phyloP scores from a whole-genome alignment of 2,113 vertebrate species.

The Cisticola juncidis region DNA sequence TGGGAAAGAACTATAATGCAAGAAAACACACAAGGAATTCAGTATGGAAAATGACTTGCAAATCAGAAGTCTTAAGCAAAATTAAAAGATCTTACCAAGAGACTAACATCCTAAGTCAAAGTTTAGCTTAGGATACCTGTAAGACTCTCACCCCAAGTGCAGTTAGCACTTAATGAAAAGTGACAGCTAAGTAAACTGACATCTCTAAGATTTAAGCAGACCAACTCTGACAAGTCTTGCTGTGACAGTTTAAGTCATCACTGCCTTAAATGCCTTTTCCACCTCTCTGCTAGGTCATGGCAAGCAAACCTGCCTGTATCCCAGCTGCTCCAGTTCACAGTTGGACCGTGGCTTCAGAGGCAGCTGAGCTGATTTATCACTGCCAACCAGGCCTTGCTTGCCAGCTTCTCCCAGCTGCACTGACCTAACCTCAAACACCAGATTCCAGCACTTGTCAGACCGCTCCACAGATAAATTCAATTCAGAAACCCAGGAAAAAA shows the following conservation, averaged over 20 bases:
- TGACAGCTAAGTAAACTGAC: not conserved
- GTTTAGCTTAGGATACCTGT: not conserved
- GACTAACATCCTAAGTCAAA: not conserved
- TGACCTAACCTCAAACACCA: not conserved
- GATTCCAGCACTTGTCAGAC: not conserved
- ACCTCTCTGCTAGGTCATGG: not conserved
- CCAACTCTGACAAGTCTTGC: not conserved
- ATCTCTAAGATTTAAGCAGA: not conserved
- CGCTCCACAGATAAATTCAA: not conserved
- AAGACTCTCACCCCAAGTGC: not conserved
- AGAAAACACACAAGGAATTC: not conserved
- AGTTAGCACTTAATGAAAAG: not conserved
- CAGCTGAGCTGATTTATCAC: not conserved
- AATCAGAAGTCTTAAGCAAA: not conserved
- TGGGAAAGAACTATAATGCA: not conserved
- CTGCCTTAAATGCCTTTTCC: not conserved
- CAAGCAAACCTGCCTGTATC: not conserved
- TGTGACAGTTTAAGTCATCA: not conserved
- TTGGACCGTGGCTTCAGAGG: not conserved
- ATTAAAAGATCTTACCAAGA: not conserved
- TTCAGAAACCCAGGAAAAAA: not conserved
- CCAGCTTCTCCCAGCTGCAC: not conserved
- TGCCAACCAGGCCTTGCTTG: not conserved
- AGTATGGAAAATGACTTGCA: not conserved
- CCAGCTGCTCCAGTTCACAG: not conserved